Percentiles rank a stretch among this genome's conserved stretches.
Conservation (phyloP, 1,140 invertebrate genomes). For the Arctopsyche grandis region DNA sequence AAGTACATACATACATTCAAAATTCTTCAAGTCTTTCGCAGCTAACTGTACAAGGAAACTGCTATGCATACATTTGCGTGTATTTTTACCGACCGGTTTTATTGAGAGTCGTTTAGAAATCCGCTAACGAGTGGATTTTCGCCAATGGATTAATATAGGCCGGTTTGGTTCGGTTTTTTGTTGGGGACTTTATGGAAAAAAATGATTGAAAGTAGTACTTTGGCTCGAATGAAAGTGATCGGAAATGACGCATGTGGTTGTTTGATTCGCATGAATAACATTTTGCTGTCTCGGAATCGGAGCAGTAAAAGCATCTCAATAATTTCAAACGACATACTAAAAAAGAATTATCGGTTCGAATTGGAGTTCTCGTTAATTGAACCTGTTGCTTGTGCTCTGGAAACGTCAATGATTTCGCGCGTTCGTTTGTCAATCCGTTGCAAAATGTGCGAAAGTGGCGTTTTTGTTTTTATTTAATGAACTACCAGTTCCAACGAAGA, state of each 20-base stretch:
- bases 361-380: too few relatives aligned
- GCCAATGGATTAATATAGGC: not conserved
- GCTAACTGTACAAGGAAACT: too few relatives aligned
- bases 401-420: too few relatives aligned
- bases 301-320: not conserved
- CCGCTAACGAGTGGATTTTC: not conserved
- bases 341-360: too few relatives aligned
- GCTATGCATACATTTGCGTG: not conserved
- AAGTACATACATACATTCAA: too few relatives aligned
- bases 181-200: not conserved
- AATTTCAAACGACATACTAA: too few relatives aligned
- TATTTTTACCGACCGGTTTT: conserved; percentile 17
- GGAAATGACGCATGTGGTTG: not conserved
- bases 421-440: too few relatives aligned
- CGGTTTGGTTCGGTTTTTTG: not conserved
- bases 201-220: not conserved
- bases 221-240: conserved; percentile 13
- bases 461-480: too few relatives aligned
- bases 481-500: too few relatives aligned
- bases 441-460: too few relatives aligned
- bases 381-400: too few relatives aligned
- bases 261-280: not conserved
- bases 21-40: too few relatives aligned
- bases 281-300: not conserved
- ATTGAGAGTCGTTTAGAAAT: conserved; percentile 7